phyloP scores from a whole-genome alignment of 1,140 invertebrate species.

The Caenorhabditis latens region DNA sequence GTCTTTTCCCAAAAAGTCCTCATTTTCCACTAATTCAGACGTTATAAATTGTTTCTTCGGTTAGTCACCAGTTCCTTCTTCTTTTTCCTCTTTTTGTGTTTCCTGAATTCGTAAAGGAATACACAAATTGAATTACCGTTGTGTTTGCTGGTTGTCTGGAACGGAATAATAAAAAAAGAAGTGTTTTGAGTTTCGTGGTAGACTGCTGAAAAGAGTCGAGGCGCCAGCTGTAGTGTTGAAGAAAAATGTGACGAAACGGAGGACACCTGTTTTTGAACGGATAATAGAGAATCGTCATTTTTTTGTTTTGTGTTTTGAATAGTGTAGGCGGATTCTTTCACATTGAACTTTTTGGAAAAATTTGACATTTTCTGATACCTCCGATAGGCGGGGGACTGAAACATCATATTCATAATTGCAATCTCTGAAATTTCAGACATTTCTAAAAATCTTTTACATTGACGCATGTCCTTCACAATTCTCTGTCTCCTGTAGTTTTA shows the following conservation, averaged over 20 bases:
- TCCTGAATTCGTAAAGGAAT: neutral
- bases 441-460: too few relatives aligned
- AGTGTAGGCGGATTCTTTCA: neutral
- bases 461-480: too few relatives aligned
- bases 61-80: too few relatives aligned
- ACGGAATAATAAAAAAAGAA: neutral
- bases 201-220: neutral
- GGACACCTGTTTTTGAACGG: constrained; percentile 8
- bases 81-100: neutral
- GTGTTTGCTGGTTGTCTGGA: neutral
- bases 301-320: neutral
- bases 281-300: neutral
- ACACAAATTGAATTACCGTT: constrained; percentile 3
- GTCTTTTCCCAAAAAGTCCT: neutral
- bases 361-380: too few relatives aligned
- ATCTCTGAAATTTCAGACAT: too few relatives aligned
- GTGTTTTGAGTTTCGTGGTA: too few relatives aligned
- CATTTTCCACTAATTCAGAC: too few relatives aligned
- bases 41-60: too few relatives aligned
- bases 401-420: too few relatives aligned
- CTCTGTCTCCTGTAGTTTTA: too few relatives aligned
- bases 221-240: neutral
- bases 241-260: neutral
- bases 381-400: too few relatives aligned
- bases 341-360: too few relatives aligned